Base-by-base conservation (phyloP, 2,113 vertebrate genomes). In the Dicentrarchus labrax region DNA sequence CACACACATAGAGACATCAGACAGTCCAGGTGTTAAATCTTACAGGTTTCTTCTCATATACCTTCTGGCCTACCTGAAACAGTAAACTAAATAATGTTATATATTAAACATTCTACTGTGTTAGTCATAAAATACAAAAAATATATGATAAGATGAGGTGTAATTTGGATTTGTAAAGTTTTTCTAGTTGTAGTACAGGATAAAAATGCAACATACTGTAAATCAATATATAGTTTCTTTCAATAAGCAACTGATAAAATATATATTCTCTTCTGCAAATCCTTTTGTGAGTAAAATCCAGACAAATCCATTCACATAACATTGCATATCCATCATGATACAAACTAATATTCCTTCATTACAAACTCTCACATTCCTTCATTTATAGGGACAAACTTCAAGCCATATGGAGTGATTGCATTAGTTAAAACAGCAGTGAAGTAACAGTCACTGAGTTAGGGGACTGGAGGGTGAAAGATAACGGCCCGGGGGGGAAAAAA, bases 41-140 rank as follows among this genome's bases (percentile, higher is more conserved):
- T 22, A 4, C 53, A 77, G 59, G 4, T 72, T 45, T 83, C 17
- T 48, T 66, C 84, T 71, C 24, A 61, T 45, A 41, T 76, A 74
- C 30, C 21, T 45, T 82, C 88, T 84, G 76, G 24, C 56, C 80
- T 82, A 53, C 24, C 5, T 77, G 24, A 53, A 86, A 87, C 81
- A 65, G 8, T 53, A 16, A 66, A 43, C 56, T 48, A 75, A 75
- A 79, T 67, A 50, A 45, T 22, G 13, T 24, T 76, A 76, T 39
- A 68, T 84, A 88, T 88, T 91, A 85, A 82, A 53, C 17, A 64
- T 19, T 84, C 15, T 73, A 80, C 43, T 68, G 38, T 59, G 74
- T 91, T 90, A 93, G 84, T 91, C 13, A 16, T 75, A 41, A 68
- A 83, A 80, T 88, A 91, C 10, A 67, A 76, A 60, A 74, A 78